Evolutionary conservation across 2,113 vertebrate species (phyloP).

Genomic region (Platichthys flesus): DNA sequence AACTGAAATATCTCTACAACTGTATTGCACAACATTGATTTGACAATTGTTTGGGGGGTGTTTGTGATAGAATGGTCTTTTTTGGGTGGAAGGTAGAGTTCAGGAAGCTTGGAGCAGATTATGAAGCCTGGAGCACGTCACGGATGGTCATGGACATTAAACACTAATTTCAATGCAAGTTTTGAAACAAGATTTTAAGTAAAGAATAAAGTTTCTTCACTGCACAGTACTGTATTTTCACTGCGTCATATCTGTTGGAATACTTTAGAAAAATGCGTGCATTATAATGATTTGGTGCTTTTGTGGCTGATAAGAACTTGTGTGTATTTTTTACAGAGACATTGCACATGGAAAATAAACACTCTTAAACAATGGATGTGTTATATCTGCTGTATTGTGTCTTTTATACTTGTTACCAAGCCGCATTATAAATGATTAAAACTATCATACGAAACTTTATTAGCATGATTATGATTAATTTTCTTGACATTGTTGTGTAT

Average conservation of each 20-base stretch:
- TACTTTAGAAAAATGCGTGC: background rate
- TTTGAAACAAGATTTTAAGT: background rate
- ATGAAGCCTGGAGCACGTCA: background rate
- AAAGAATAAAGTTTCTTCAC: background rate
- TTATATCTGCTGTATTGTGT: slow-evolving; percentile 1
- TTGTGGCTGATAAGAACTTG: slow-evolving; percentile 7
- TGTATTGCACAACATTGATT: slow-evolving; percentile 2
- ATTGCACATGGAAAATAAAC: slow-evolving; percentile 39
- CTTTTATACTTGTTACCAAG: background rate
- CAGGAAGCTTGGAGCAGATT: background rate
- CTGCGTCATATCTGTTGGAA: slow-evolving; percentile 1
- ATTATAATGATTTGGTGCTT: slow-evolving; percentile 24
- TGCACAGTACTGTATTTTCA: slow-evolving; percentile 24
- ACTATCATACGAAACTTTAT: background rate
- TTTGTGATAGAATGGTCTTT: slow-evolving; percentile 2
- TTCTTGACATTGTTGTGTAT: too few species aligned
- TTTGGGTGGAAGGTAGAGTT: background rate
- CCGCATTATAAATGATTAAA: background rate
- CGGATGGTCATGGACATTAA: background rate
- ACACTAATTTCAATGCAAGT: background rate
- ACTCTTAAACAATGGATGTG: slow-evolving; percentile 24
- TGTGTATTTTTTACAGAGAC: slow-evolving; percentile 29
- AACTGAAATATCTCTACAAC: background rate
- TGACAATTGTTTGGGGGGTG: slow-evolving; percentile 16
- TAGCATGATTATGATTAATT: background rate